phyloP scores from a whole-genome alignment of 2,888 invertebrate genomes.

The Rhimphoctona megacephalus region DNA sequence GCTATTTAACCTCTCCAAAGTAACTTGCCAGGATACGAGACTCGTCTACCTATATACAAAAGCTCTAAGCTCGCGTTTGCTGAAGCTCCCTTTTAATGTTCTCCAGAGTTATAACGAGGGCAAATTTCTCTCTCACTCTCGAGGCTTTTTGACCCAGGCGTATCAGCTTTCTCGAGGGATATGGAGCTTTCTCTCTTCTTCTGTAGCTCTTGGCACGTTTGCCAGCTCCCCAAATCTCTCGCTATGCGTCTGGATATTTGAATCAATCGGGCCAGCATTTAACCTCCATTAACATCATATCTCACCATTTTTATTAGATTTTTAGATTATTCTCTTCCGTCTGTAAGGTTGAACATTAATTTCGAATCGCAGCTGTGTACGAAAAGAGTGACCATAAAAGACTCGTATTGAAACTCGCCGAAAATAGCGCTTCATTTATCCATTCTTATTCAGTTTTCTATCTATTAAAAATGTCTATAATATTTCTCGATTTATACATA shows the following conservation, averaged over 20 bases:
- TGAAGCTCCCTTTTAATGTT: conserved; percentile 38
- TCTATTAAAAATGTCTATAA: background rate
- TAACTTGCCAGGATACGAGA: conserved; percentile 9
- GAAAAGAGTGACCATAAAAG: no score
- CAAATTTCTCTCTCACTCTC: conserved; percentile 35
- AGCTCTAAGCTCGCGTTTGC: conserved; percentile 10
- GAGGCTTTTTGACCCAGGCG: conserved; percentile 38
- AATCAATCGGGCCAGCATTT: conserved; percentile 13
- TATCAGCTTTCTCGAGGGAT: conserved; percentile 37
- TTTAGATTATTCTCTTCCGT: background rate
- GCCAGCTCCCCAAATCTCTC: conserved; percentile 43
- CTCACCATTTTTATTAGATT: conserved; percentile 14
- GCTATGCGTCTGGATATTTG: conserved; percentile 40
- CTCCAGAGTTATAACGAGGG: conserved; percentile 47
- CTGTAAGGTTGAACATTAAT: background rate
- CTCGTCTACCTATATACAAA: background rate
- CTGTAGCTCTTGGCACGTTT: conserved; percentile 49
- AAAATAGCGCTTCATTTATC: background rate
- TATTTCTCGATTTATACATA: no score
- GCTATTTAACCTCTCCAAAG: conserved; percentile 32
- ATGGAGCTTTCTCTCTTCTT: background rate
- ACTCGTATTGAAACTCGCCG: no score
- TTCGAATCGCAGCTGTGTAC: background rate
- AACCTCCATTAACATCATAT: conserved; percentile 8
- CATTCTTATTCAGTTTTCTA: background rate